Base-by-base conservation (phyloP, 2,888 invertebrate genomes). In the Agriopis marginaria region DNA sequence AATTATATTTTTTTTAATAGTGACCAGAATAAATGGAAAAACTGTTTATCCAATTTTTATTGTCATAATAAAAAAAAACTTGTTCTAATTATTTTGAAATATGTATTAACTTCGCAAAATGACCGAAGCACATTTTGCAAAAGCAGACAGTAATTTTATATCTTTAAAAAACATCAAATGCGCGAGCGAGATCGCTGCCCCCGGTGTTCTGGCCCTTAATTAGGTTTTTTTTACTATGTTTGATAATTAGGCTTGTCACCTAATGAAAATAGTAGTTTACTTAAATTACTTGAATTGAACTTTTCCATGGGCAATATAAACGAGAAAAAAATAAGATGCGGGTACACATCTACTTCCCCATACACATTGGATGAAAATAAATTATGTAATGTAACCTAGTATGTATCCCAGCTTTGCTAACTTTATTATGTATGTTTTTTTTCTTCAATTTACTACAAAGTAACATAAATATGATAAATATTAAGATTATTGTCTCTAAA, bases 391-490 rank as follows among this genome's bases (percentile, higher is more conserved):
- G 58, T 65, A 58, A 17, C 55, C 63, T 70, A 62, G 51, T 61
- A 63, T 53, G 47, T 69, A 63, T 62, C 65, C 32, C 66, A 66
- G 59, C 59, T 63, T n/a, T 54, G 68, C 47, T 17, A 53, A 61
- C 49, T 50, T 50, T 44, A 51, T 17, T 60, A 14, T 47, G 32
- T 44, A 8, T 51, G 42, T 61, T 55, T 49, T 23, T 32, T 42
- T 63, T 63, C 39, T 66, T 56, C n/a, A 55, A 47, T 44, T 49
- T 50, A 55, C 50, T 65, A 66, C 11, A 54, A 54, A 47, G 62
- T 70, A 66, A n/a, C 66, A 59, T 66, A 70, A 70, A 65, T 70
- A 68, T 55, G 64, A 61, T 68, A 63, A 67, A 66, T 71, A 63
- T 65, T 66, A 70, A 66, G 60, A 66, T 66, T 66, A 66, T 53